Base-by-base conservation (phyloP, 2,113 vertebrate species). In the Malurus elegans region DNA sequence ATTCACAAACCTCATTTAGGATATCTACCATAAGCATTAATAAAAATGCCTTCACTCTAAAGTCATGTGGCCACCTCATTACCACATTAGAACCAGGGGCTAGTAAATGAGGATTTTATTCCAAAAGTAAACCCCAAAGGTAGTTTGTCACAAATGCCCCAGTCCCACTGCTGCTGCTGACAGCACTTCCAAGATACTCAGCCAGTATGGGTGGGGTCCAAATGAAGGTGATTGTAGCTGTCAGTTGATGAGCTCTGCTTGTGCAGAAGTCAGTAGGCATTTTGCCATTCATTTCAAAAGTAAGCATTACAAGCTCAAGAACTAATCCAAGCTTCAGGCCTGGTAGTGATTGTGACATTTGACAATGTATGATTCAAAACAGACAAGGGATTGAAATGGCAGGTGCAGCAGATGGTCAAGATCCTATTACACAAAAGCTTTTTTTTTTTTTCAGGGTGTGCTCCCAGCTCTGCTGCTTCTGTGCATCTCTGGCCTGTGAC, bases 351-450 rank as follows among this genome's bases (percentile, higher is more conserved):
- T 67, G 72, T 57, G 86, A 67, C 72, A 88, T 93, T 93, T 93
- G 76, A 62, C 94, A 93, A 36, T 19, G 18, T 72, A 81, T 81
- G 80, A 92, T 85, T 86, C 82, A 92, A 94, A 92, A 78, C 61
- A 92, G 94, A 74, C 48, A 91, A 86, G 60, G 32, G 61, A 90
- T 88, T 86, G 86, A 94, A 95, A 86, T 14, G 88, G 65, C 82
- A 95, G 82, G 88, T 90, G 92, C 56, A 86, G 69, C 90, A 95
- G 95, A 96, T 64, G 82, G 79, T 94, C 79, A 94, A 92, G 82
- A 92, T 90, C 83, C 79, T 90, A 69, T 83, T 90, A 83, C 69
- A 94, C 57, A 93, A 79, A 87, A 40, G 57, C 29, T 34, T 67
- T 76, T 87, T 86, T 92, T 67, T 70, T 70, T 76, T 54, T 79